Conservation (phyloP, 2,113 vertebrate species). For the Oostethus manadensis region DNA sequence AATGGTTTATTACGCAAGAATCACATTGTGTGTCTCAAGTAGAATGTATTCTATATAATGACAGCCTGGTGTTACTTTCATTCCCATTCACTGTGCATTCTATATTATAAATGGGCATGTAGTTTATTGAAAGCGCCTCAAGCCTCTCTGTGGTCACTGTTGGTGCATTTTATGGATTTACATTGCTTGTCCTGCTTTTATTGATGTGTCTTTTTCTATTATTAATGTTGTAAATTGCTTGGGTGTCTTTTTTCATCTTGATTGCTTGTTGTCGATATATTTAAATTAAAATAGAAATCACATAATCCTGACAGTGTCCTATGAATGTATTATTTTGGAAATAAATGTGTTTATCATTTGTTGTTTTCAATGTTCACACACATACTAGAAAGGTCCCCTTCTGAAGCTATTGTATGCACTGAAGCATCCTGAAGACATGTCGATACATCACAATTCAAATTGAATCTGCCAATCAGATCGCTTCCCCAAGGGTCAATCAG, state of each 20-base stretch:
- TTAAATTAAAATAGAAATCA: not conserved
- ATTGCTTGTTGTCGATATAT: not conserved
- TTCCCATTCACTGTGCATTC: not conserved
- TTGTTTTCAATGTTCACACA: not conserved
- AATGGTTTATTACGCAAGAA: not conserved
- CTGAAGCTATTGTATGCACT: slow-evolving; percentile 16
- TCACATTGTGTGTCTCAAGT: not conserved
- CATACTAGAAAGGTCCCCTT: slow-evolving; percentile 10
- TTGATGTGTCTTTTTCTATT: not conserved
- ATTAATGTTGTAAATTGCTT: not conserved
- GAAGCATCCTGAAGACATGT: slow-evolving; percentile 25
- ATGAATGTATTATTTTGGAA: not conserved
- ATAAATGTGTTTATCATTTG: not conserved
- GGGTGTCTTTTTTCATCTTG: not conserved
- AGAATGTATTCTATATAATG: not conserved
- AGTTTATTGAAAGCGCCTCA: not conserved
- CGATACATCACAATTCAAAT: slow-evolving; percentile 52
- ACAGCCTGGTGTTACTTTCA: not conserved
- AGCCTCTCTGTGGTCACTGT: not conserved
- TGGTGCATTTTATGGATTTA: not conserved
- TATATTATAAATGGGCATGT: not conserved
- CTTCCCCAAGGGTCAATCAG: slow-evolving; percentile 52
- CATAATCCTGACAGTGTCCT: not conserved
- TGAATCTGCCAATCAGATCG: slow-evolving; percentile 44
- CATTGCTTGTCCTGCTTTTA: not conserved